Conservation (phyloP, 1,140 invertebrate species). For the Drosophila yakuba region DNA sequence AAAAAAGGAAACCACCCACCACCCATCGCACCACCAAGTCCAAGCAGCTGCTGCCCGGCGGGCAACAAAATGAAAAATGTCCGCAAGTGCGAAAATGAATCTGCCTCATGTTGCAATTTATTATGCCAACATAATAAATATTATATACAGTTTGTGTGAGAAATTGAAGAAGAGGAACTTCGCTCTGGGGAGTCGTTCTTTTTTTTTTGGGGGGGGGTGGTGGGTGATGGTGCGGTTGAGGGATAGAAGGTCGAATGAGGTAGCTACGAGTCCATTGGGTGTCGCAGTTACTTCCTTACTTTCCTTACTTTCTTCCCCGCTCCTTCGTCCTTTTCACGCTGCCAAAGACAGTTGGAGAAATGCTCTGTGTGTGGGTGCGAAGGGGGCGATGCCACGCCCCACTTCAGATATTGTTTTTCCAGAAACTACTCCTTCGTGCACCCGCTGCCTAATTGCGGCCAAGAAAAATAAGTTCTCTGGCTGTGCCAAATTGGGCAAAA, state of each 20-base stretch:
- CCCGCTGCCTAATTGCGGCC: conserved; percentile 56
- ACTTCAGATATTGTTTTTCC: conserved; percentile 21
- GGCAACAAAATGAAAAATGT: conserved; percentile 77
- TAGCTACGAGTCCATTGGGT: conserved; percentile 40
- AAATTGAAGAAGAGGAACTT: conserved; percentile 51
- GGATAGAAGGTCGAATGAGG: conserved; percentile 17
- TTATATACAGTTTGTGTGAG: conserved; percentile 78
- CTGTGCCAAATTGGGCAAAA: conserved; percentile 35
- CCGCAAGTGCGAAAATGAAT: conserved; percentile 82
- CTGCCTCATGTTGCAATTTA: conserved; percentile 82
- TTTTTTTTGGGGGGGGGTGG: conserved; percentile 2
- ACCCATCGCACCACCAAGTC: conserved; percentile 28
- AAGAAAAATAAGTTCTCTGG: conserved; percentile 38
- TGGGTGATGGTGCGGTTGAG: no score
- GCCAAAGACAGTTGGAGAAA: conserved; percentile 66
- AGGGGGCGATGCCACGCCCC: not conserved
- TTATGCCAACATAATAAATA: conserved; percentile 83
- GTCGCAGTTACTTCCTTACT: conserved; percentile 24
- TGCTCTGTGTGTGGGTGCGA: conserved; percentile 30
- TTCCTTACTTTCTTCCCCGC: not conserved
- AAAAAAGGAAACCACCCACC: not conserved
- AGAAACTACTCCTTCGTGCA: not conserved
- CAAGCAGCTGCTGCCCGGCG: conserved; percentile 65
- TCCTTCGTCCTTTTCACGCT: not conserved
- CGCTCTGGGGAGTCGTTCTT: conserved; percentile 27